A percentile compares a stretch with the other conserved stretches of the same genome.
Evolutionary conservation across 2,888 invertebrate species (phyloP).

Genomic region (Tinea semifulvella): DNA sequence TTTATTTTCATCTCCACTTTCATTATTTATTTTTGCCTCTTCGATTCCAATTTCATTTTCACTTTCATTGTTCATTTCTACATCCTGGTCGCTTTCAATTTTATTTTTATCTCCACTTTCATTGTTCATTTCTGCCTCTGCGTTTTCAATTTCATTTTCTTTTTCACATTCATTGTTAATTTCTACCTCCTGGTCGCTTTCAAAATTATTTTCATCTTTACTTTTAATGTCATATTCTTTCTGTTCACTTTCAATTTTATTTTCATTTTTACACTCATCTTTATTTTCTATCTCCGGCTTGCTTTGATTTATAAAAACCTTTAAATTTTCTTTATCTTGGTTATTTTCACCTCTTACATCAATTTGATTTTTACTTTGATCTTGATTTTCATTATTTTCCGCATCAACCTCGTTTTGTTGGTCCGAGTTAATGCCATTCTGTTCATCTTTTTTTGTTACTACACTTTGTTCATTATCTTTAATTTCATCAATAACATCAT

Average conservation of each 20-base stretch:
- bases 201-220: slow-evolving; percentile 15
- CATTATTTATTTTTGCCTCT: no score
- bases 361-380: slow-evolving; percentile 1
- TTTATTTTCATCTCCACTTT: slow-evolving; percentile 14
- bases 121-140: slow-evolving; percentile 15
- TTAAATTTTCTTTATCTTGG: slow-evolving; percentile 15
- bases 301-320: background rate
- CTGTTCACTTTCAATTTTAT: slow-evolving; percentile 13
- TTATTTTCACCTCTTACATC: slow-evolving; percentile 16
- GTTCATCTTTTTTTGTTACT: slow-evolving; percentile 12
- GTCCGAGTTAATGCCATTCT: slow-evolving; percentile 12
- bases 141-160: slow-evolving; percentile 16
- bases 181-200: slow-evolving; percentile 15
- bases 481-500: background rate
- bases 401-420: slow-evolving; percentile 5
- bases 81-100: no score
- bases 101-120: background rate
- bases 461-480: slow-evolving; percentile 9
- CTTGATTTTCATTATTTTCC: slow-evolving; percentile 5
- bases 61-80: no score
- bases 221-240: slow-evolving; percentile 15
- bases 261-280: slow-evolving; percentile 13
- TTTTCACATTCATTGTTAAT: slow-evolving; percentile 15
- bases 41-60: no score
- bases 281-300: no score